Conservation (phyloP, 1,140 invertebrate genomes). For the Saccostrea cuccullata region DNA sequence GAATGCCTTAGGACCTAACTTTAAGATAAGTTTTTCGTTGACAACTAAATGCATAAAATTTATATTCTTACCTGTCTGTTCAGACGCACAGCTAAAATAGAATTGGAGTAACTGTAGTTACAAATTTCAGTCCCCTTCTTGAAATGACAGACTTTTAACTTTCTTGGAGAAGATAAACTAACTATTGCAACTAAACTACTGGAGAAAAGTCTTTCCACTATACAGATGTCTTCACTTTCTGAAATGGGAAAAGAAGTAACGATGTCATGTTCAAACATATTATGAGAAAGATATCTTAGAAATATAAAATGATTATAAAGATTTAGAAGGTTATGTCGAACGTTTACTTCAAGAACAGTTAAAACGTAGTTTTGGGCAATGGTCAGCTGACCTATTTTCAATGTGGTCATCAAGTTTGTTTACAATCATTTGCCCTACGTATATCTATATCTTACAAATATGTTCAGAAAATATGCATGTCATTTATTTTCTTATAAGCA, state of each 20-base stretch:
- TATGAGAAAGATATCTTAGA: too few relatives aligned
- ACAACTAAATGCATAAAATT: not conserved
- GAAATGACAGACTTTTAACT: conserved; percentile 97
- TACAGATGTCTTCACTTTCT: conserved; percentile 92
- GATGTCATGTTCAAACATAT: too few relatives aligned
- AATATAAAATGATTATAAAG: too few relatives aligned
- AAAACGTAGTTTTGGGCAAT: not conserved
- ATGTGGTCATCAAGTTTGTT: not conserved
- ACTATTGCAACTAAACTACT: conserved; percentile 98
- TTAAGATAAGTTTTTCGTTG: too few relatives aligned
- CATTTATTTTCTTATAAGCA: too few relatives aligned
- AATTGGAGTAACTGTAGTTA: conserved; percentile 98
- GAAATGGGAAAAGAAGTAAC: conserved; percentile 66
- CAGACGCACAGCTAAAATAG: conserved; percentile 96
- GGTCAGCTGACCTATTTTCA: not conserved
- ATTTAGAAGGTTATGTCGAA: too few relatives aligned
- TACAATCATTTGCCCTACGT: not conserved
- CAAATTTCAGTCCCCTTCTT: conserved; percentile 99
- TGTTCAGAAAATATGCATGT: too few relatives aligned
- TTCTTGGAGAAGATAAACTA: conserved; percentile 92
- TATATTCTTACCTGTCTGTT: conserved; percentile 91
- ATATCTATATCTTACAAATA: too few relatives aligned
- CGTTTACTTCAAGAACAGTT: too few relatives aligned
- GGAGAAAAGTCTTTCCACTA: conserved; percentile 97
- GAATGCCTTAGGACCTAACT: too few relatives aligned